These are phyloP conservation scores for Triplophysa yarkandensis DNA, from an alignment of 2,797 vertebrate species.

Conservation along the genomic window DNA sequence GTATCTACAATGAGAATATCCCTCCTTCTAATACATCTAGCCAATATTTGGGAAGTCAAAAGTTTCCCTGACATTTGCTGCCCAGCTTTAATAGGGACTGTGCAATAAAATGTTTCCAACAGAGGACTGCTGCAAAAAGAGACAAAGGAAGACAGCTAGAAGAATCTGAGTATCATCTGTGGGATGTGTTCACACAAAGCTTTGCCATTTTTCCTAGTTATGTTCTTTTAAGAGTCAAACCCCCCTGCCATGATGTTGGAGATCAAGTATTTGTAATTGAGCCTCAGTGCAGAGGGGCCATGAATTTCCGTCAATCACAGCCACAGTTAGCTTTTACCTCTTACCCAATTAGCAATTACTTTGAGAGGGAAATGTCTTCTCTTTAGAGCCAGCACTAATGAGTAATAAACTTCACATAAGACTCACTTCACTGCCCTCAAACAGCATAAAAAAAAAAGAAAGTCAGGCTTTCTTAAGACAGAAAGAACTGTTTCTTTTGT, in stretches of 20 bases:
- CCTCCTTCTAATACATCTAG: background rate
- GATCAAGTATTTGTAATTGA: slow-evolving; percentile 59
- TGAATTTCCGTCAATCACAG: slow-evolving; percentile 58
- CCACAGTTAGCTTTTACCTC: slow-evolving; percentile 56
- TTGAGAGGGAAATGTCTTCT: slow-evolving; percentile 51
- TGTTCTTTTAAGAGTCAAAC: slow-evolving; percentile 47
- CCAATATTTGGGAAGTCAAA: background rate
- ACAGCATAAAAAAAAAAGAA: slow-evolving; percentile 31
- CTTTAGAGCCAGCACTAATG: slow-evolving; percentile 57
- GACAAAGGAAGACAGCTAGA: background rate
- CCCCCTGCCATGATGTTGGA: slow-evolving; percentile 41
- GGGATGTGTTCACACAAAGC: slow-evolving; percentile 40
- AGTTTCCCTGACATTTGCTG: background rate
- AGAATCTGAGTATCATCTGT: slow-evolving; percentile 15
- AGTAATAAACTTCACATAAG: slow-evolving; percentile 60
- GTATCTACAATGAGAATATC: background rate
- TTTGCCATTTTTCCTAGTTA: slow-evolving; percentile 29
- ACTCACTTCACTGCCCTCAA: slow-evolving; percentile 46
- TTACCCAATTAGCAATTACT: slow-evolving; percentile 60
- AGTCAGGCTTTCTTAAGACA: slow-evolving; percentile 36
- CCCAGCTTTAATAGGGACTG: slow-evolving; percentile 14
- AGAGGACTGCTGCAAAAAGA: background rate
- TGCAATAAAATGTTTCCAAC: slow-evolving; percentile 32
- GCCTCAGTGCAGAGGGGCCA: slow-evolving; percentile 50
- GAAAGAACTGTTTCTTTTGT: slow-evolving; percentile 40